These are phyloP conservation scores for Drosophila kurseongensis DNA, from an alignment of 1,140 invertebrate species.

Conservation along the genomic window DNA sequence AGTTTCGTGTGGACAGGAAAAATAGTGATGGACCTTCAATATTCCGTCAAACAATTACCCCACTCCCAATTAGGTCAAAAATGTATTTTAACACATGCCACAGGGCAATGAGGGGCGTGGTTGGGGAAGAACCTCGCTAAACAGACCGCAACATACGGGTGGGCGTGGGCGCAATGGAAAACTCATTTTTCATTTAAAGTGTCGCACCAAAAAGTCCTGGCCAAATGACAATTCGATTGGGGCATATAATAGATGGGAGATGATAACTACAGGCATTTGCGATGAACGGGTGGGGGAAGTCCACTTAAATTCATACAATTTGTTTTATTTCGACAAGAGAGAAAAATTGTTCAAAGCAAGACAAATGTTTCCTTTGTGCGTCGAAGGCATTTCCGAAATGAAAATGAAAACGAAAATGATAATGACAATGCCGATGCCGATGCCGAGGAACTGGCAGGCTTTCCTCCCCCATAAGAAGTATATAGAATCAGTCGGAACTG, in stretches of 20 bases:
- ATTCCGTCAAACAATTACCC: not conserved
- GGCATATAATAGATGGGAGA: slow-evolving; percentile 62
- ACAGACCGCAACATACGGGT: slow-evolving; percentile 22
- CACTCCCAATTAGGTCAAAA: not conserved
- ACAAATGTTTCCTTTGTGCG: slow-evolving; percentile 66
- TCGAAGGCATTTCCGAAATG: slow-evolving; percentile 60
- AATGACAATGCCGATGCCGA: slow-evolving; percentile 50
- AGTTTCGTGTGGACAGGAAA: slow-evolving; percentile 8
- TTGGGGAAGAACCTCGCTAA: not conserved
- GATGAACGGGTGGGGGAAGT: slow-evolving; percentile 12
- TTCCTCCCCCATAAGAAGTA: slow-evolving; percentile 10
- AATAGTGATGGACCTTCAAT: slow-evolving; percentile 16
- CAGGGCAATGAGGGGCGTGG: slow-evolving; percentile 9
- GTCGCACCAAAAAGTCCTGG: slow-evolving; percentile 22
- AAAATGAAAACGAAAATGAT: slow-evolving; percentile 61
- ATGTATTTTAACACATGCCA: not conserved
- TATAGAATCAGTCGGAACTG: slow-evolving; percentile 18
- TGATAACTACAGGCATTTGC: slow-evolving; percentile 71
- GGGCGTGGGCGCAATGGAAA: slow-evolving; percentile 2
- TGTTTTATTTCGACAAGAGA: slow-evolving; percentile 67
- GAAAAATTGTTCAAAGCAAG: slow-evolving; percentile 58
- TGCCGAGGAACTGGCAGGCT: slow-evolving; percentile 6
- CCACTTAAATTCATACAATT: slow-evolving; percentile 73
- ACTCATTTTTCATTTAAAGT: slow-evolving; percentile 45
- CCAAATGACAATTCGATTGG: slow-evolving; percentile 67